Base-by-base conservation (phyloP, 1,140 invertebrate species). In the Belonocnema kinseyi region DNA sequence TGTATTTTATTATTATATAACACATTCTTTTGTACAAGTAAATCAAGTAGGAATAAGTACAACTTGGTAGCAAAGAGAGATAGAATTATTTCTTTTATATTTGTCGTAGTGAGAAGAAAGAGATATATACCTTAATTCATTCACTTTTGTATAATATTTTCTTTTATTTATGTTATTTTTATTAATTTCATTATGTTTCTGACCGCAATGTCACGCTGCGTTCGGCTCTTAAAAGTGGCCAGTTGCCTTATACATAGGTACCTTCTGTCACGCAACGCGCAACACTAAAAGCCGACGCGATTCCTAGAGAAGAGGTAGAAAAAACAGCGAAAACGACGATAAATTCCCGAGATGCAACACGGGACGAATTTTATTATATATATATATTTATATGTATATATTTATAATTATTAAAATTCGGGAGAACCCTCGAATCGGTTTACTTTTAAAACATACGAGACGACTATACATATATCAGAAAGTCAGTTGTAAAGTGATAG, bases 61-160 rank as follows among this genome's bases (percentile, higher is more conserved):
- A 92, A 92, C 90, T 91, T 91, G 87, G 90, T 92, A 92, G 90
- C 91, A 92, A 91, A 91, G 91, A 91, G 90, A 91, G 90, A 92
- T 91, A 91, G 90, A 91, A 91, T 90, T 89, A 89, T 84, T 85
- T 86, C 81, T 81, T 86, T 81, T 90, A 90, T 90, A 88, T 87
- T 87, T 90, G 87, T 88, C 86, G 85, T 89, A 90, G 86, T 88
- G 88, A 88, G 86, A 89, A 90, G 88, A 89, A 86, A 89, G 87
- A 89, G 84, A 90, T 86, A 90, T 86, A 86, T 85, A 79, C 84
- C 85, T 83, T 85, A 83, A 85, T 82, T 82, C 81, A 82, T 87
- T 85, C 87, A 84, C 81, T 87, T 86, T 87, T 85, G 81, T 87
- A 86, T 84, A 85, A 85, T 86, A 80, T 88, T 83, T 86, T 85